A percentile compares a stretch with the other conserved stretches of the same genome.
phyloP scores from a whole-genome alignment of 1,140 invertebrate species.

The Oncopodura yosiiana region DNA sequence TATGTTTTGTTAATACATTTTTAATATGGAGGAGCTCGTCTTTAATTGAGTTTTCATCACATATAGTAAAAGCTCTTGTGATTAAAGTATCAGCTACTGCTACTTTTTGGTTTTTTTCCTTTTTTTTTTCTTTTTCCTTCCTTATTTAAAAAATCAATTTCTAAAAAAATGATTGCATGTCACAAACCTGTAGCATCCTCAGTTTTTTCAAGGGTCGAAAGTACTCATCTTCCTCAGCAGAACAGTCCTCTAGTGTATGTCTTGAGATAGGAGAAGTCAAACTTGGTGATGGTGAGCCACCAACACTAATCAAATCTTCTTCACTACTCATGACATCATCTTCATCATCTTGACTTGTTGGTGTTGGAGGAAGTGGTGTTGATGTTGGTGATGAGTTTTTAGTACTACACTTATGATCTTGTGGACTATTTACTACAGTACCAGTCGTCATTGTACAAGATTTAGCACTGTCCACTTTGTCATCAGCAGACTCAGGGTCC shows the following conservation, averaged over 20 bases:
- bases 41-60: too few relatives aligned
- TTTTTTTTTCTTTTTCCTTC: too few relatives aligned
- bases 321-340: conserved; percentile 15
- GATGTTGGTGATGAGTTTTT: conserved; percentile 5
- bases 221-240: conserved; percentile 56
- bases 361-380: conserved; percentile 18
- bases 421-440: not conserved
- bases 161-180: too few relatives aligned
- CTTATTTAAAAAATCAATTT: too few relatives aligned
- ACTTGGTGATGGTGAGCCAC: conserved; percentile 31
- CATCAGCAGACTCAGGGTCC: conserved; percentile 35
- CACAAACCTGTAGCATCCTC: conserved; percentile 57
- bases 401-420: not conserved
- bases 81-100: too few relatives aligned
- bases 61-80: too few relatives aligned
- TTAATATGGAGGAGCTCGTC: too few relatives aligned
- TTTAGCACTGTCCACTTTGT: conserved; percentile 23
- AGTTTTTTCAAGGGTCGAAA: conserved; percentile 74
- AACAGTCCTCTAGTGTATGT: conserved; percentile 17
- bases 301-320: conserved; percentile 34
- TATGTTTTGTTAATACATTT: too few relatives aligned
- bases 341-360: conserved; percentile 33
- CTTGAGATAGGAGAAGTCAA: conserved; percentile 25
- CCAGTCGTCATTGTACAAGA: not conserved
- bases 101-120: too few relatives aligned